Evolutionary conservation across 2,797 vertebrate genomes (phyloP), one percentile per base, ranked within the genome.

Genomic region (Oreonectes daqikongensis): DNA sequence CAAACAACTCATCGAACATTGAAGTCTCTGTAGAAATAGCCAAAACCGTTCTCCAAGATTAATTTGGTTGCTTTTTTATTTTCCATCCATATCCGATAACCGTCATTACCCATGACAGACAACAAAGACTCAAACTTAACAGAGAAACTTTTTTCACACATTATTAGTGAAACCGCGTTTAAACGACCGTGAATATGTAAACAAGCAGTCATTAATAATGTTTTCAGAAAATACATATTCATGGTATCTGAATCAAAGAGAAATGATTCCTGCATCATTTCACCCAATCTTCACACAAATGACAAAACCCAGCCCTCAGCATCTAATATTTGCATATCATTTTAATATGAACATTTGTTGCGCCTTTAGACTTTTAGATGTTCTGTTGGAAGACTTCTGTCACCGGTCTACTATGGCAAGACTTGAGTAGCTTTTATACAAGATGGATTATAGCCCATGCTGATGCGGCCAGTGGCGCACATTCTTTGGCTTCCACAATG

Each of bases 121-220:
- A 72, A 71, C 17, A 7, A 61, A 79, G 4, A 69, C 30, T 1
- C 46, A 75, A 84, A 85, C 77, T 85, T 88, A 50, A 63, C 38
- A 52, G 38, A 75, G 66, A 79, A 74, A 76, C 70, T 78, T 84
- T 71, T 67, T 69, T 61, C 64, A 61, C 65, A 67, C 74, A 38
- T 69, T 73, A 75, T 78, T 80, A 84, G 67, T 64, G 67, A 83
- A 79, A 75, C 28, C 74, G 63, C 74, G 75, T 80, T 74, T 61
- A 85, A 80, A 83, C 79, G 87, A 83, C 75, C 75, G 46, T 77
- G 74, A 87, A 85, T 84, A 65, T 79, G 81, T 81, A 87, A 84
- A 86, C 84, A 87, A 86, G 81, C 84, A 90, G 88, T 86, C 82
- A 87, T 87, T 84, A 77, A 75, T 79, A 66, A 84, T 79, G 60